Evolutionary conservation across 2,888 invertebrate species (phyloP), one percentile per base, ranked within the genome.

Genomic region (Macrosiphum euphorbiae): DNA sequence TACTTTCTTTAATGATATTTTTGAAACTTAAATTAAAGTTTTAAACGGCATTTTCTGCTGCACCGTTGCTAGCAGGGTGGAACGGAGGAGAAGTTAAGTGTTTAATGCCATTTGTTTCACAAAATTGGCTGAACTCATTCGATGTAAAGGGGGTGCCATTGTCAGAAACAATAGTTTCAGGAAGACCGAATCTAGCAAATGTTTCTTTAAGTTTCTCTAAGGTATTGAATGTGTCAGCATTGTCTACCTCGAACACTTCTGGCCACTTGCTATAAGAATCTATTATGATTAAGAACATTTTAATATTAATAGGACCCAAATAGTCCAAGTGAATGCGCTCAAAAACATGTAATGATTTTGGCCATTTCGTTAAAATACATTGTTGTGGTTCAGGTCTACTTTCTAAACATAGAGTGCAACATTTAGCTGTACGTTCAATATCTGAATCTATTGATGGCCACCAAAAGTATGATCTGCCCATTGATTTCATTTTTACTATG

Each of bases 261-360:
- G 89, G 58, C 87, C 94, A 94, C 50, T 94, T 94, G 7, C 92
- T 61, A n/a, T 92, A 89, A 28, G 90, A 67, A 87, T 94, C 94
- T 28, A 90, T 92, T n/a, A 91, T 26, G 28, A 94, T 50, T 35
- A 94, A 67, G 50, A 55, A 92, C 91, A 92, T 91, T n/a, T 90
- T 26, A 55, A 87, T 87, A 55, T 94, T 94, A 26, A 94, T 92
- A 10, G 91, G 92, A n/a, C 94, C 94, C 41, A 88, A 85, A 52
- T 90, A 94, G 86, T 94, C 94, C 2, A 94, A 90, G 41, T 94
- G 94, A 11, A 58, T 58, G 58, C 58, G 58, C 10, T 94, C 85
- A 87, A 78, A 94, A 41, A 41, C 86, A n/a, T 4, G 94, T 91
- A 8, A 94, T 55, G 3, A 94, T 88, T 58, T 58, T 26, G 58